These are phyloP conservation scores for Drosophila helvetica DNA, from an alignment of 2,888 invertebrate genomes.

Conservation along the genomic window DNA sequence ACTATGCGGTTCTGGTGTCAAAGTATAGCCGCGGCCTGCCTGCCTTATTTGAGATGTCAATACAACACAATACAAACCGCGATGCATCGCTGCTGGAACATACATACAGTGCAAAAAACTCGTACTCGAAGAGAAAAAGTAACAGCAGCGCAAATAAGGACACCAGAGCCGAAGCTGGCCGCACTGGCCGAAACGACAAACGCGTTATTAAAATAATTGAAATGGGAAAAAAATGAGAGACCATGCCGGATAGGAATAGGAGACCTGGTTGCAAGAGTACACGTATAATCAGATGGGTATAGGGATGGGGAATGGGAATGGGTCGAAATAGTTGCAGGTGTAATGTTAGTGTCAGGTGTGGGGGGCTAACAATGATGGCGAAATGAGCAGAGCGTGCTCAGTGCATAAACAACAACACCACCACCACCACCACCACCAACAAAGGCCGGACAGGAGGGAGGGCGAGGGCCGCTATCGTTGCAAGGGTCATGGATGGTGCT, in stretches of 20 bases:
- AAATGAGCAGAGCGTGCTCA: constrained; percentile 62
- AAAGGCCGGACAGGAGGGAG: neutral
- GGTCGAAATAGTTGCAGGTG: constrained; percentile 6
- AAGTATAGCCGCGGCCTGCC: too few species aligned
- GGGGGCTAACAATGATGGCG: constrained; percentile 57
- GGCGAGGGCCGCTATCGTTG: constrained; percentile 4
- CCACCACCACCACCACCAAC: constrained; percentile 4
- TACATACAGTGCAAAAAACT: neutral
- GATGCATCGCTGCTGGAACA: too few species aligned
- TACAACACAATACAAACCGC: neutral
- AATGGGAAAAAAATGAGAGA: neutral
- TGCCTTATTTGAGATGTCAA: neutral
- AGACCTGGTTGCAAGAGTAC: too few species aligned
- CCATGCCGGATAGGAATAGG: neutral
- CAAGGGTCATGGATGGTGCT: constrained; percentile 50
- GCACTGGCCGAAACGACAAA: neutral
- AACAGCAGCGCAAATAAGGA: neutral
- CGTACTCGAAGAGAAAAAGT: neutral
- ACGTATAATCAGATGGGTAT: too few species aligned
- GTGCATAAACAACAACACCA: constrained; percentile 22
- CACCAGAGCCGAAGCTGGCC: neutral
- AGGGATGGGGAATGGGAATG: too few species aligned
- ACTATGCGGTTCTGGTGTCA: too few species aligned
- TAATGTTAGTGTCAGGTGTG: neutral
- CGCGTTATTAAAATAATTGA: neutral